These are phyloP conservation scores for Labeo rohita DNA, from an alignment of 2,113 vertebrate genomes.

Conservation along the genomic window DNA sequence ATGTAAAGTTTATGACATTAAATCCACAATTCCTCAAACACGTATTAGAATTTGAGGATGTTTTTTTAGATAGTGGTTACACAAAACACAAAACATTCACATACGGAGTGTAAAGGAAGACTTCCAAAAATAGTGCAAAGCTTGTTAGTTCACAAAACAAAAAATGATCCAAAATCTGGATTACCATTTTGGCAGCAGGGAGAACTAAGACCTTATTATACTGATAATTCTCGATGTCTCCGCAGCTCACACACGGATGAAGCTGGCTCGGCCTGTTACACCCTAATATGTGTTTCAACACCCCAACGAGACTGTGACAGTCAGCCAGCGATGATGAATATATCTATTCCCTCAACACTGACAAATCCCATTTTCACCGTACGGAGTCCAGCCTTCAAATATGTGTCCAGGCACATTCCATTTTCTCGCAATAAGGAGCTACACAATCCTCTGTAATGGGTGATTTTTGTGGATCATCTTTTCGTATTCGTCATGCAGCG, in stretches of 20 bases:
- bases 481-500: neutral
- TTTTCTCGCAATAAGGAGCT: conserved; percentile 55
- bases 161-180: conserved; percentile 24
- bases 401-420: conserved; percentile 58
- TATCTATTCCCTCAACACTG: conserved; percentile 54
- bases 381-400: conserved; percentile 30
- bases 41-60: neutral
- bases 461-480: conserved; percentile 41
- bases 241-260: conserved; percentile 18
- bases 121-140: neutral
- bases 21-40: neutral
- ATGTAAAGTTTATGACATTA: neutral
- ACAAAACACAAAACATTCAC: neutral
- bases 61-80: neutral
- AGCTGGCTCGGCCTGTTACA: conserved; percentile 28
- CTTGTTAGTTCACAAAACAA: conserved; percentile 1
- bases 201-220: conserved; percentile 35
- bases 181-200: conserved; percentile 12
- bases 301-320: conserved; percentile 43
- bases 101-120: neutral
- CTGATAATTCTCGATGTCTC: conserved; percentile 35
- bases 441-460: conserved; percentile 18
- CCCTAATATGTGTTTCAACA: conserved; percentile 45
- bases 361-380: conserved; percentile 57
- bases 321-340: conserved; percentile 54